Conservation (phyloP, 2,888 invertebrate species). For the Trimorus sp. region DNA sequence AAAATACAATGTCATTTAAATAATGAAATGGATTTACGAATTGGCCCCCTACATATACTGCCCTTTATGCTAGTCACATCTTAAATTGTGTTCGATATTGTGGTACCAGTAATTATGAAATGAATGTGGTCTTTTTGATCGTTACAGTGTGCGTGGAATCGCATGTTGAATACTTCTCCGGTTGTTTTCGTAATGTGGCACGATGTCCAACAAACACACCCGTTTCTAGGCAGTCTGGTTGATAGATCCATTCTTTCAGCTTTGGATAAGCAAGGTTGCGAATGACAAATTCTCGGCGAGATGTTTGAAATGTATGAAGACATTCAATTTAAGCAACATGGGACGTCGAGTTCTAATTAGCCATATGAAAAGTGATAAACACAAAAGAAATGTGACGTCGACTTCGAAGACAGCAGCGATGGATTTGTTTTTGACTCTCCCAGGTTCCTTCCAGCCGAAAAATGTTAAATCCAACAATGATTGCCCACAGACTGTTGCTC, state of each 20-base stretch:
- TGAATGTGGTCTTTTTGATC: too few species aligned
- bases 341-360: not conserved
- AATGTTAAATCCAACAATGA: not conserved
- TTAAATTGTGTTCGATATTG: too few species aligned
- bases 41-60: too few species aligned
- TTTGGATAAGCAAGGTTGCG: not conserved
- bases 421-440: not conserved
- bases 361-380: conserved; percentile 1
- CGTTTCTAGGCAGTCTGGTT: not conserved
- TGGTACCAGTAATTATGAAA: too few species aligned
- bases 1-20: too few species aligned
- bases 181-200: not conserved
- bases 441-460: not conserved
- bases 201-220: not conserved
- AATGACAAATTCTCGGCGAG: not conserved
- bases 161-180: too few species aligned
- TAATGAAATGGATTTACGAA: too few species aligned
- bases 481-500: too few species aligned
- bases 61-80: too few species aligned
- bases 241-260: not conserved
- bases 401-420: not conserved
- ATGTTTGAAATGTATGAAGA: conserved; percentile 1
- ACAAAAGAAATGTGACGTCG: not conserved
- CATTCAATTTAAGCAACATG: conserved; percentile 2
- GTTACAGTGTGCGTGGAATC: too few species aligned